phyloP scores from a whole-genome alignment of 2,888 invertebrate species.

The Mactromeris polynyma region DNA sequence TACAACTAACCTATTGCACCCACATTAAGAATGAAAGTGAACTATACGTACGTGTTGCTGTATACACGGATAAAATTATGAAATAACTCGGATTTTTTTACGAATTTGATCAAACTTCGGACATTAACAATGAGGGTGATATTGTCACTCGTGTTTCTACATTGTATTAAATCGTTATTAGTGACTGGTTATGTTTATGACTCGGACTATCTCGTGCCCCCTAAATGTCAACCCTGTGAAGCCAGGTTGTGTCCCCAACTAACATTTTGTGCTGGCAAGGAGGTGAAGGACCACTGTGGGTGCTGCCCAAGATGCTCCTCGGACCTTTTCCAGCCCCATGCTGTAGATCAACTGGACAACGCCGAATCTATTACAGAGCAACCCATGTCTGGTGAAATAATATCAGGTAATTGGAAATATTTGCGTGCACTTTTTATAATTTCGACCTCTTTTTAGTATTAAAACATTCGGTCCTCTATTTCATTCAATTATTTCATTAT shows the following conservation, averaged over 20 bases:
- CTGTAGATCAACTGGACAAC: neutral
- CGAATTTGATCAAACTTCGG: neutral
- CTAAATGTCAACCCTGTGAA: constrained; percentile 57
- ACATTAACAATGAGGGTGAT: constrained; percentile 16
- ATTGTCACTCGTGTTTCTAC: neutral
- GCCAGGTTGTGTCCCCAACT: constrained; percentile 75
- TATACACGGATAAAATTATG: neutral
- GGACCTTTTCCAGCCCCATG: constrained; percentile 76
- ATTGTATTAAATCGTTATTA: constrained; percentile 4
- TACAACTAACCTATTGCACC: neutral
- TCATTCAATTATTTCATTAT: too few relatives aligned
- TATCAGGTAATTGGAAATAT: constrained; percentile 13
- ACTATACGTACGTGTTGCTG: neutral
- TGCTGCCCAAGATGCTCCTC: constrained; percentile 82
- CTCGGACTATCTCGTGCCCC: constrained; percentile 61
- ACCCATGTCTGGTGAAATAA: neutral
- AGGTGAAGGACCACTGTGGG: constrained; percentile 80
- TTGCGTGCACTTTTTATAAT: neutral
- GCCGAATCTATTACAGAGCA: neutral
- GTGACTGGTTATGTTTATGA: constrained; percentile 58
- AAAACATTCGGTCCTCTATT: too few relatives aligned
- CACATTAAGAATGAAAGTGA: neutral
- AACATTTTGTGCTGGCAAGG: constrained; percentile 78
- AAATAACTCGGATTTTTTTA: neutral
- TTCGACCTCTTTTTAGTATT: neutral